A percentile compares a stretch with the other conserved stretches of the same genome.
Conservation (phyloP, 2,113 vertebrate genomes). For the Larimichthys crocea region DNA sequence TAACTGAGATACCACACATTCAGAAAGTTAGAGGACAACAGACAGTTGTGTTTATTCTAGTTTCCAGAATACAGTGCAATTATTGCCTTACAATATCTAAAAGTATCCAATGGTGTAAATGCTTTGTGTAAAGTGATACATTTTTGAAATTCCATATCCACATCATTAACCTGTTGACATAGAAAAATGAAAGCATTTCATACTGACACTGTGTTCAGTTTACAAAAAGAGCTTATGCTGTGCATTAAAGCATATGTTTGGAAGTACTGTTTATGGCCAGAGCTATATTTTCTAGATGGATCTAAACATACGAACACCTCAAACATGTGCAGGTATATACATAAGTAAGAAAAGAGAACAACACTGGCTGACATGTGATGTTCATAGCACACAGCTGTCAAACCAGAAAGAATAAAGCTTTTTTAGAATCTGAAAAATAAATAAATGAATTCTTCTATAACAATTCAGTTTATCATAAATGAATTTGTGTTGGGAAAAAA, state of each 20-base stretch:
- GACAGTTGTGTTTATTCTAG: neutral
- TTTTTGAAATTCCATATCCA: neutral
- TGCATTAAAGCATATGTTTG: neutral
- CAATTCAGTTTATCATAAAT: neutral
- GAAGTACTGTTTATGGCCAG: neutral
- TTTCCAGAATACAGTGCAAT: neutral
- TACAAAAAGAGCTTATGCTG: neutral
- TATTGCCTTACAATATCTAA: neutral
- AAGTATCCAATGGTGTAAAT: neutral
- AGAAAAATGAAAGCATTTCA: neutral
- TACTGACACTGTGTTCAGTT: neutral
- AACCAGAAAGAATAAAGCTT: neutral
- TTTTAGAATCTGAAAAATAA: neutral
- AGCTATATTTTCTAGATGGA: neutral
- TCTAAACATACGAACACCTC: neutral
- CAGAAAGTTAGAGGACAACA: neutral
- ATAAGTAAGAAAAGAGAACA: neutral
- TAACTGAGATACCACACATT: neutral
- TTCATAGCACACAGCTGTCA: neutral
- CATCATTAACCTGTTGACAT: neutral
- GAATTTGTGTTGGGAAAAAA: neutral
- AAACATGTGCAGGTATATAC: no score
- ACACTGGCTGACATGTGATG: neutral
- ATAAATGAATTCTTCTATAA: neutral
- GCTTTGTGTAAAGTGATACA: neutral